Evolutionary conservation across 2,888 invertebrate species (phyloP).

Genomic region (Stictocephala bisonia): DNA sequence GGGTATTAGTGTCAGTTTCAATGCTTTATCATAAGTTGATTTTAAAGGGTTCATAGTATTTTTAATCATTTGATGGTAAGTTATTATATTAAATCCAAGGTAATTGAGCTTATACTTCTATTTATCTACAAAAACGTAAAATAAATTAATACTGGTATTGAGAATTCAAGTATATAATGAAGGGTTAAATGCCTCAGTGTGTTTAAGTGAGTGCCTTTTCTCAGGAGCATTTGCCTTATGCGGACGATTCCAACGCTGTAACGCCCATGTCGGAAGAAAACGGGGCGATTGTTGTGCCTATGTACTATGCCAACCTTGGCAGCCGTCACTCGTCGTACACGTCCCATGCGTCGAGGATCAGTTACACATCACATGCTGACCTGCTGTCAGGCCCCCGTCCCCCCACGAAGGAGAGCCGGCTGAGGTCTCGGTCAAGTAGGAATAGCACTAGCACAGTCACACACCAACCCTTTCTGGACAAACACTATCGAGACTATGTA

Average conservation of each 20-base stretch:
- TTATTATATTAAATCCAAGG: too few species aligned
- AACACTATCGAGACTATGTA: slow-evolving; percentile 78
- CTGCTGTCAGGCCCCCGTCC: slow-evolving; percentile 75
- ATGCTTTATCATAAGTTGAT: too few species aligned
- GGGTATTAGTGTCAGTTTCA: too few species aligned
- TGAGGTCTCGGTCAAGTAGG: slow-evolving; percentile 80
- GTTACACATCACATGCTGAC: slow-evolving; percentile 95
- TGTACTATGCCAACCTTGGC: slow-evolving; percentile 89
- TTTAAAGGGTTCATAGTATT: too few species aligned
- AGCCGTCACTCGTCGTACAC: slow-evolving; percentile 96
- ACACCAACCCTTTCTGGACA: slow-evolving; percentile 67
- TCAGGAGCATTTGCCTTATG: slow-evolving; percentile 92
- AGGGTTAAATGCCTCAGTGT: too few species aligned
- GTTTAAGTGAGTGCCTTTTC: slow-evolving; percentile 47
- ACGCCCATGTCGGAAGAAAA: slow-evolving; percentile 99
- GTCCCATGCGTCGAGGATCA: slow-evolving; percentile 92
- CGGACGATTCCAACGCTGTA: slow-evolving; percentile 96
- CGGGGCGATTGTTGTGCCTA: slow-evolving; percentile 93
- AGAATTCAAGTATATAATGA: too few species aligned
- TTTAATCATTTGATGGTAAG: too few species aligned
- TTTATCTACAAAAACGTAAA: too few species aligned
- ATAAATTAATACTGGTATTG: too few species aligned
- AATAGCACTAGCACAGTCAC: slow-evolving; percentile 69
- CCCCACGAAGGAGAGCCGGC: slow-evolving; percentile 85
- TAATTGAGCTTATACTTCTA: too few species aligned